These are phyloP conservation scores for Empidonax traillii DNA, from an alignment of 2,113 vertebrate genomes.

Conservation along the genomic window DNA sequence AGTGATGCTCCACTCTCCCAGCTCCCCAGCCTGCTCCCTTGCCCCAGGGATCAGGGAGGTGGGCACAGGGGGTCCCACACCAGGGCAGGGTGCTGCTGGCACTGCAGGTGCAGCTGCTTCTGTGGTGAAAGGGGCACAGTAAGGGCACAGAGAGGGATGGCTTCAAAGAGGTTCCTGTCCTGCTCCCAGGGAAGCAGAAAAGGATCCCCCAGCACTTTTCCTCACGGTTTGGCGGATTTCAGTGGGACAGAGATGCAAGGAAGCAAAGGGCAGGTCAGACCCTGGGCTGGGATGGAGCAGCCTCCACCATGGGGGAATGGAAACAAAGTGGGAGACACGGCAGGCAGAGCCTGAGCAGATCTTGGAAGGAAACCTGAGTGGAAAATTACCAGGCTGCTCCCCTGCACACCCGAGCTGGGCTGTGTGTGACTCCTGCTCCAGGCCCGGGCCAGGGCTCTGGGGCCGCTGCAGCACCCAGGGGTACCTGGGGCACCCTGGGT, in stretches of 20 bases:
- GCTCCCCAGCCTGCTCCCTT: background rate
- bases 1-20: background rate
- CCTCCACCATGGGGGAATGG: background rate
- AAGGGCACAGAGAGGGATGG: background rate
- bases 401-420: background rate
- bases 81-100: background rate
- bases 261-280: background rate
- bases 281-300: rapidly evolving
- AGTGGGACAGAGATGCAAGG: rapidly evolving
- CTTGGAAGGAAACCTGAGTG: slow-evolving; percentile 49
- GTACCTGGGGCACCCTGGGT: background rate
- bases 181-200: background rate
- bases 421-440: background rate
- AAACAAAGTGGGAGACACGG: background rate
- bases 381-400: slow-evolving; percentile 61
- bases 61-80: background rate
- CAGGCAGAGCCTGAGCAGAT: background rate
- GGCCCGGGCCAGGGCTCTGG: background rate
- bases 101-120: background rate
- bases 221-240: rapidly evolving
- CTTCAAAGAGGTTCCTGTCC: background rate
- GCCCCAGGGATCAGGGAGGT: background rate
- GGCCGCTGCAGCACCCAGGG: background rate
- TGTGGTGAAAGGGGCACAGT: background rate
- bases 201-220: background rate